Base-by-base conservation (phyloP, 2,888 invertebrate genomes). In the Phyllotreta striolata region DNA sequence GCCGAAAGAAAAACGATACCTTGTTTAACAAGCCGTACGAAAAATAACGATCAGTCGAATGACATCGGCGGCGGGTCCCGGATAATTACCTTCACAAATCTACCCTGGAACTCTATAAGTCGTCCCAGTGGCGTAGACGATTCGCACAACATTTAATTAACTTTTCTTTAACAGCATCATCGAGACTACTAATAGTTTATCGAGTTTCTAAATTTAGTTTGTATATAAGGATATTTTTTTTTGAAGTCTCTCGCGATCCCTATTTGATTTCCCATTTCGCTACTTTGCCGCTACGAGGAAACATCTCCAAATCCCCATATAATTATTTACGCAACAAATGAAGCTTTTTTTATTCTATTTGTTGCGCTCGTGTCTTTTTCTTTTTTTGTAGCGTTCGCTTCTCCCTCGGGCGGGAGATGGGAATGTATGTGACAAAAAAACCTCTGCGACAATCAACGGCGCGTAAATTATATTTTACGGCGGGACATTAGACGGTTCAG, bases 11-110 rank as follows among this genome's bases (percentile, higher is more conserved):
- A 57, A 49, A 58, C 10, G 51, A 47, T 51, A 51, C 44, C 49
- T 62, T 57, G 62, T 43, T 52, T 62, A 62, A 62, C 57, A 51
- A 57, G 39, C 62, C 57, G 35, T 62, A 37, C 12, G 39, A 62
- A 52, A 57, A 62, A 51, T 57, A 57, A 51, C 24, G 62, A 62
- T 46, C 62, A 35, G 37, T 51, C 51, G 49, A 49, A 58, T 41
- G 38, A 52, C 38, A 52, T 10, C 38, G 52, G 37, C 39, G 38
- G 38, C 12, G 40, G 14, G 58, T 9, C 34, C 12, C 40, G 51
- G 59, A 41, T 59, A 59, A 59, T 59, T 59, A 59, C 41, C 9
- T 51, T 40, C 35, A 34, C 49, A 12, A 49, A 49, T 49, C 49
- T 39, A 52, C 6, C 10, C 10, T 34, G 24, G 24, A 24, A 24